Evolutionary conservation across 2,797 vertebrate species (phyloP).

Genomic region (Manis pentadactyla): DNA sequence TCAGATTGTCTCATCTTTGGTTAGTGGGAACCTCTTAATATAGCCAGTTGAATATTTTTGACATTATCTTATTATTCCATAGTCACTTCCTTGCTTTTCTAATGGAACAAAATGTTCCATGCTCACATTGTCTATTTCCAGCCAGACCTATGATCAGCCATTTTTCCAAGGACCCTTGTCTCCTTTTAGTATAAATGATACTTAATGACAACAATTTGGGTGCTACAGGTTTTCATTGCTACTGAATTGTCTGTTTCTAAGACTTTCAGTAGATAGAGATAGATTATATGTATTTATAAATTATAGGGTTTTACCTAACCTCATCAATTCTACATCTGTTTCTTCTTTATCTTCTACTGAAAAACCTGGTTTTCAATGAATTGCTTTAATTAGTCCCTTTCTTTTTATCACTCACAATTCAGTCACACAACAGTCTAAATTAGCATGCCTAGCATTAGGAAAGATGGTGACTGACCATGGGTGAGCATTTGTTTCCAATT

Average conservation of each 20-base stretch:
- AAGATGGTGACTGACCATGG: background rate
- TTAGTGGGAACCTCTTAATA: background rate
- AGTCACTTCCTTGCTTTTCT: conserved; percentile 11
- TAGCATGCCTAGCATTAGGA: background rate
- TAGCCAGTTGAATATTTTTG: background rate
- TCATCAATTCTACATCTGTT: conserved; percentile 52
- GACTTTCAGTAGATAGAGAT: conserved; percentile 41
- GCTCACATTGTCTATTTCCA: conserved; percentile 50
- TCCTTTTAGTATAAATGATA: conserved; percentile 52
- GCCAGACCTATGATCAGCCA: conserved; percentile 56
- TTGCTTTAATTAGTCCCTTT: conserved; percentile 25
- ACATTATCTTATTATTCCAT: conserved; percentile 7
- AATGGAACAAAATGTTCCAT: conserved; percentile 54
- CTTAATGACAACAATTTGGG: conserved; percentile 62
- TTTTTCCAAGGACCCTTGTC: conserved; percentile 47
- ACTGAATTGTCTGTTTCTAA: conserved; percentile 52
- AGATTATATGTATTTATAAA: conserved; percentile 59
- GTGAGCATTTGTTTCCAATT: conserved; percentile 12
- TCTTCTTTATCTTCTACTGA: conserved; percentile 33
- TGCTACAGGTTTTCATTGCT: background rate
- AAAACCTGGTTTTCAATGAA: conserved; percentile 32
- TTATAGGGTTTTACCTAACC: conserved; percentile 48
- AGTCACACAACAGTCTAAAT: background rate
- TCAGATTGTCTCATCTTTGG: background rate
- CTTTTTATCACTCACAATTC: background rate